phyloP scores from a whole-genome alignment of 2,888 invertebrate genomes.

The Clusia tigrina region DNA sequence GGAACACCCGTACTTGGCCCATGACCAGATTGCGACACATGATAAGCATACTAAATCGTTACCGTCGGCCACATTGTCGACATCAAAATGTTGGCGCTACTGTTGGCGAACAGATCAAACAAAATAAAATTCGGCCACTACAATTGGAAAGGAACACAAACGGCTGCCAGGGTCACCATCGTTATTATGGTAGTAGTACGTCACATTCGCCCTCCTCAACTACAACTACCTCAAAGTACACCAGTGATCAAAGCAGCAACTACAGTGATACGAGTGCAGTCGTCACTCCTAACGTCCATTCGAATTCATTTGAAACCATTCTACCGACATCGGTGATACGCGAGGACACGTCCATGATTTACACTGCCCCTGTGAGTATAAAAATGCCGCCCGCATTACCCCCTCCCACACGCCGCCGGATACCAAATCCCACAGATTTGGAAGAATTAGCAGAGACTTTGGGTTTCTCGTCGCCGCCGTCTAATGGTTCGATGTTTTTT shows the following conservation, averaged over 20 bases:
- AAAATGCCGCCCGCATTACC: slow-evolving; percentile 65
- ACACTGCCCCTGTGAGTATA: slow-evolving; percentile 41
- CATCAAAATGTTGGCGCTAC: slow-evolving; percentile 34
- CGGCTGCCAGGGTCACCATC: slow-evolving; percentile 32
- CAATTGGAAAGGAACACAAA: slow-evolving; percentile 42
- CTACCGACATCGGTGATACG: slow-evolving; percentile 62
- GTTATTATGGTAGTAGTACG: slow-evolving; percentile 42
- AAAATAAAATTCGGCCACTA: slow-evolving; percentile 64
- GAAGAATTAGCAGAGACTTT: slow-evolving; percentile 69
- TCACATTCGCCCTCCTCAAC: slow-evolving; percentile 37
- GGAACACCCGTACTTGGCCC: slow-evolving; percentile 53
- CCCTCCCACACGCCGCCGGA: slow-evolving; percentile 65
- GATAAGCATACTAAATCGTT: slow-evolving; percentile 62
- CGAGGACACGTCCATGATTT: slow-evolving; percentile 57
- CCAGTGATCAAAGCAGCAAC: slow-evolving; percentile 45
- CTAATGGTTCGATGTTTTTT: slow-evolving; percentile 40
- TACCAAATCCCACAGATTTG: slow-evolving; percentile 65
- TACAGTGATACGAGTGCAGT: slow-evolving; percentile 40
- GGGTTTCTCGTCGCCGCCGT: slow-evolving; percentile 63
- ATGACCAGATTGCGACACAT: slow-evolving; percentile 58
- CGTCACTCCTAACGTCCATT: slow-evolving; percentile 28
- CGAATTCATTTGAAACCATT: slow-evolving; percentile 52
- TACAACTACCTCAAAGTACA: slow-evolving; percentile 35
- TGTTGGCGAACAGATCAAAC: slow-evolving; percentile 48
- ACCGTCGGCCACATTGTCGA: slow-evolving; percentile 60